Conservation (phyloP, 2,888 invertebrate genomes). For the Hololepta plana region DNA sequence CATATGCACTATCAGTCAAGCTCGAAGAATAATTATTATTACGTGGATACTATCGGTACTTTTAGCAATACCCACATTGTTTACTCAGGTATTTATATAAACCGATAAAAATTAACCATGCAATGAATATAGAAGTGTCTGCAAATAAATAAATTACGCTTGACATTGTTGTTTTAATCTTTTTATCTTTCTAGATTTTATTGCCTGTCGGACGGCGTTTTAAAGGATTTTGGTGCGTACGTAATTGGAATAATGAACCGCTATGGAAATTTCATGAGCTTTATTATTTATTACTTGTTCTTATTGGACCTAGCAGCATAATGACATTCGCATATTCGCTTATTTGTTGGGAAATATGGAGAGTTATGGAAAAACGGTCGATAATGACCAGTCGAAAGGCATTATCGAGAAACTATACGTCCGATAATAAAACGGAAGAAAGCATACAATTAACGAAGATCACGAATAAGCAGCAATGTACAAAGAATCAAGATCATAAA, state of each 20-base stretch:
- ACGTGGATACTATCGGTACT: constrained; percentile 42
- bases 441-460: constrained; percentile 10
- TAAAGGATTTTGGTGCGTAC: constrained; percentile 38
- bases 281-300: constrained; percentile 42
- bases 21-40: constrained; percentile 36
- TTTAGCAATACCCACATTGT: constrained; percentile 39
- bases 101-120: constrained; percentile 2
- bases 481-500: constrained; percentile 8
- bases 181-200: constrained; percentile 16
- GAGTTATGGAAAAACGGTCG: constrained; percentile 37
- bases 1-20: constrained; percentile 46
- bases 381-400: constrained; percentile 30
- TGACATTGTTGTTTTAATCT: background rate
- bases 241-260: constrained; percentile 27
- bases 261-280: constrained; percentile 38
- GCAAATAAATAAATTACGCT: constrained; percentile 2
- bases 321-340: constrained; percentile 47
- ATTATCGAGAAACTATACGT: constrained; percentile 10
- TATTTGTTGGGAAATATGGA: constrained; percentile 46
- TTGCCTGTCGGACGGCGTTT: constrained; percentile 17
- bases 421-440: constrained; percentile 10
- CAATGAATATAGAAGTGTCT: background rate
- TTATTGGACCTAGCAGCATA: constrained; percentile 40
- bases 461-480: constrained; percentile 3
- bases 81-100: constrained; percentile 34